These are phyloP conservation scores for Todiramphus saurophagus DNA, from an alignment of 2,113 vertebrate species.

Conservation along the genomic window DNA sequence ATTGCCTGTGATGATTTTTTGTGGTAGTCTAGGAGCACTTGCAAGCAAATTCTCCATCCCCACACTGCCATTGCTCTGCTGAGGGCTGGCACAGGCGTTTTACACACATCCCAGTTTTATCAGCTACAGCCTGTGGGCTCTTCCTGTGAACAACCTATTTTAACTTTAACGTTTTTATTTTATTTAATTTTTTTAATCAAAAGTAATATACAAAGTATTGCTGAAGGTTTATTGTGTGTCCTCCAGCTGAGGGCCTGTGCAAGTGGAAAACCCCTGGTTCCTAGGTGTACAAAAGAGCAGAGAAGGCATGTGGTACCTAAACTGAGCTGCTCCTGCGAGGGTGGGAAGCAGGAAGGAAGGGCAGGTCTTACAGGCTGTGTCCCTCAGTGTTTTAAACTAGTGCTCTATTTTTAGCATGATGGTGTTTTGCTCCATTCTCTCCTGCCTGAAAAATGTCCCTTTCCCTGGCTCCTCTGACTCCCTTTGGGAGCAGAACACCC, in stretches of 20 bases:
- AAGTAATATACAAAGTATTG: background rate
- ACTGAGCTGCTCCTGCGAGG: background rate
- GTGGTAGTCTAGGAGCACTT: background rate
- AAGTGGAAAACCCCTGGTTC: background rate
- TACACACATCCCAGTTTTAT: background rate
- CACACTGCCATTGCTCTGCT: background rate
- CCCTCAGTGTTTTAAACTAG: background rate
- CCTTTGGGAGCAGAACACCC: background rate
- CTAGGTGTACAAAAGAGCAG: background rate
- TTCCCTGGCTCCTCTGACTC: background rate
- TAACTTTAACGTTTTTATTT: background rate
- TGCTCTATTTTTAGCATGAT: background rate
- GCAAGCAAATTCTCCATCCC: background rate
- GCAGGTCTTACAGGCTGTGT: no score
- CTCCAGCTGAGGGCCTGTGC: background rate
- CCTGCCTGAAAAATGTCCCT: background rate
- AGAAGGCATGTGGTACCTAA: background rate
- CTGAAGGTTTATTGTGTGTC: background rate
- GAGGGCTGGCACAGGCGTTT: background rate
- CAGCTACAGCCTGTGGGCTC: fast-evolving
- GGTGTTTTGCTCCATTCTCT: background rate
- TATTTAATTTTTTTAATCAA: background rate
- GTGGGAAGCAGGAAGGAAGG: background rate
- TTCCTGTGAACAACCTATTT: background rate
- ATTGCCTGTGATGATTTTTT: background rate